Conservation (phyloP, 2,113 vertebrate species). For the Penelope pileata region DNA sequence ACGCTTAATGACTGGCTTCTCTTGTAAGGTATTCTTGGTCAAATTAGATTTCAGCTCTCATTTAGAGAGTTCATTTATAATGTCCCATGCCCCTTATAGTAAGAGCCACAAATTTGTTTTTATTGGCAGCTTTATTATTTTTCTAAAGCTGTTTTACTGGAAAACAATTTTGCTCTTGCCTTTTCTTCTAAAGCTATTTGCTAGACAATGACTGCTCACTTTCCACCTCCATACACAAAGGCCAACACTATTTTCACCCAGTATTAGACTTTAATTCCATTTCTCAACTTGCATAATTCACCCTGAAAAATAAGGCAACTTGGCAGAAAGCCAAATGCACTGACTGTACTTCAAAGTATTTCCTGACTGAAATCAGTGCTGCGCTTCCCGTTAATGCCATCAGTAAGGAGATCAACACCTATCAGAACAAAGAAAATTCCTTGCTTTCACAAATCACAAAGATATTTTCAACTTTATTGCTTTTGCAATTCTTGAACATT, state of each 20-base stretch:
- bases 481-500: not conserved
- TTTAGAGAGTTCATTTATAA: not conserved
- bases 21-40: not conserved
- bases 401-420: not conserved
- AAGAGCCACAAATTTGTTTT: not conserved
- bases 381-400: not conserved
- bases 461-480: not conserved
- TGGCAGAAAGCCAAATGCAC: not conserved
- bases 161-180: not conserved
- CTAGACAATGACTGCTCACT: not conserved
- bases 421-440: not conserved
- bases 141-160: not conserved
- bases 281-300: not conserved
- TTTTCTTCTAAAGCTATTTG: not conserved
- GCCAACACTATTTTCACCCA: not conserved
- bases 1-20: not conserved
- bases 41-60: not conserved
- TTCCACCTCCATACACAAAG: not conserved
- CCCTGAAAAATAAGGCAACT: not conserved
- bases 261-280: not conserved
- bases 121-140: not conserved
- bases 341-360: not conserved
- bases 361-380: not conserved
- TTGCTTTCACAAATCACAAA: not conserved
- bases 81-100: not conserved